A percentile compares a stretch with the other conserved stretches of the same genome.
Conservation (phyloP, 2,888 invertebrate genomes). For the Rosalia funebris region DNA sequence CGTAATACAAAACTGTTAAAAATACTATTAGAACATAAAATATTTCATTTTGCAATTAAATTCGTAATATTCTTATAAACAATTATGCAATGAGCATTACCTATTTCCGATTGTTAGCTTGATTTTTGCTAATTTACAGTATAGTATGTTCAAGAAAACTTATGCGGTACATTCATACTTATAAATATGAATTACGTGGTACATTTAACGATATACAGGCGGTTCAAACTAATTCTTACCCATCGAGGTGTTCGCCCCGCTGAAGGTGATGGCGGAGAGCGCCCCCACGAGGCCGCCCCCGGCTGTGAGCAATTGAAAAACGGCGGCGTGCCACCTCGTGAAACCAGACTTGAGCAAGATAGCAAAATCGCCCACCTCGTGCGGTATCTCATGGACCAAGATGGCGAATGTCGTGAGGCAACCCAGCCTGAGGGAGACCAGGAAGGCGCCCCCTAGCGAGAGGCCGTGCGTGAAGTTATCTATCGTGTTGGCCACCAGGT, state of each 20-base stretch:
- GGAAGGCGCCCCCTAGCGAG: slow-evolving; percentile 96
- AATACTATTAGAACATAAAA: no score
- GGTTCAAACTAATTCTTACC: slow-evolving; percentile 68
- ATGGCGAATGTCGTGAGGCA: slow-evolving; percentile 94
- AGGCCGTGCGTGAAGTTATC: slow-evolving; percentile 99
- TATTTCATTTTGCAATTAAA: no score
- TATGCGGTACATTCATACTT: no score
- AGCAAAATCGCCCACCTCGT: slow-evolving; percentile 99
- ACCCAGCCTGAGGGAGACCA: slow-evolving; percentile 91
- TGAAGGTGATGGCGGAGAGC: slow-evolving; percentile 83
- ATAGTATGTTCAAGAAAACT: no score
- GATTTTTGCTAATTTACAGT: no score
- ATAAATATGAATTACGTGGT: no score
- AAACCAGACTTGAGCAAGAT: slow-evolving; percentile 94
- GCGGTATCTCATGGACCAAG: slow-evolving; percentile 95
- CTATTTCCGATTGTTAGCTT: no score
- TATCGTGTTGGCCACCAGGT: slow-evolving; percentile 94
- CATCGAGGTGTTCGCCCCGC: slow-evolving; percentile 82
- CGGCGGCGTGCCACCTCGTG: slow-evolving; percentile 92
- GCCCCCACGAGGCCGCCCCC: slow-evolving; percentile 90
- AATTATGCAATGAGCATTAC: no score
- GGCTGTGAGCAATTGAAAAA: slow-evolving; percentile 92
- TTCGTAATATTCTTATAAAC: no score
- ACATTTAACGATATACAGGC: no score
- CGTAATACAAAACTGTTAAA: no score